Evolutionary conservation across 2,113 vertebrate species (phyloP).

Genomic region (Rostratula benghalensis): DNA sequence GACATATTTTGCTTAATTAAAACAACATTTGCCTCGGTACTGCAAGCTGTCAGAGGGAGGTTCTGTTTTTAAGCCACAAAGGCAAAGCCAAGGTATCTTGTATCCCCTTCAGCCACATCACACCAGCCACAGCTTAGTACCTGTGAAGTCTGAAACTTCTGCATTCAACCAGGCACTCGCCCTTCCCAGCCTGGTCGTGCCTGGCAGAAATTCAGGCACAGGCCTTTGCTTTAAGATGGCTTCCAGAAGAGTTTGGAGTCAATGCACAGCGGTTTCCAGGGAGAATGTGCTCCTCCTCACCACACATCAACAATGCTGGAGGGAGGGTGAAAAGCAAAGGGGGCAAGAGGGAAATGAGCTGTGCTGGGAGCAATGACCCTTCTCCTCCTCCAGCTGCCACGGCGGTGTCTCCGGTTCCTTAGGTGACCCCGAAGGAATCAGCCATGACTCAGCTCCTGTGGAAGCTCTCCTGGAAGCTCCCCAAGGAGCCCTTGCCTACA

Average conservation of each 20-base stretch:
- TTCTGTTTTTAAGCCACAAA: background rate
- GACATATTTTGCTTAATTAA: background rate
- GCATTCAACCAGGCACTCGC: background rate
- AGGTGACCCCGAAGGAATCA: background rate
- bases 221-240: background rate
- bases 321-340: background rate
- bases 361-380: background rate
- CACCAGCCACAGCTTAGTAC: background rate
- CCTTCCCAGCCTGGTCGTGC: background rate
- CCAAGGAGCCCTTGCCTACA: background rate
- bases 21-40: background rate
- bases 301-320: background rate
- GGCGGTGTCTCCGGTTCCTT: background rate
- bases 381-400: background rate
- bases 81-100: background rate
- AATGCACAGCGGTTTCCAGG: background rate
- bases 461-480: slow-evolving; percentile 17
- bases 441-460: slow-evolving; percentile 29
- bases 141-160: background rate
- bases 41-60: background rate
- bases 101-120: background rate
- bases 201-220: background rate
- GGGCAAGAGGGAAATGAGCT: background rate
- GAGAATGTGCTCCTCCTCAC: background rate
- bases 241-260: background rate